phyloP scores from a whole-genome alignment of 2,888 invertebrate species.

The Macropis europaea region DNA sequence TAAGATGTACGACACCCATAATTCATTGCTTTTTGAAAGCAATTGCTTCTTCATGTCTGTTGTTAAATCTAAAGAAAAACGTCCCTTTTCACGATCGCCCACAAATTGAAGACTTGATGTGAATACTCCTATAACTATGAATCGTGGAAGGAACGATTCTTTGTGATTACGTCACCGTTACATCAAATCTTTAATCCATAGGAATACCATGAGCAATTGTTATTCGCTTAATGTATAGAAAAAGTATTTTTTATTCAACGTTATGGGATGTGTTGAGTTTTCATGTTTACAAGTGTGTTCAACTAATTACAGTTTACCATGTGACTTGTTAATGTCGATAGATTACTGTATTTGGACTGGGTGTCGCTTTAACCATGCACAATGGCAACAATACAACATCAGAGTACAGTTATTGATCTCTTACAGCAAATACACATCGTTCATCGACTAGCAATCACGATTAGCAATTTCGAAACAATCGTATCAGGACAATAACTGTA shows the following conservation, averaged over 20 bases:
- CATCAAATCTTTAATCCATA: slow-evolving; percentile 27
- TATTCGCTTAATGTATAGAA: slow-evolving; percentile 31
- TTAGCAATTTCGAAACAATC: not conserved
- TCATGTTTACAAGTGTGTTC: slow-evolving; percentile 27
- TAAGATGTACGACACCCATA: not conserved
- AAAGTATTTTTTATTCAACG: slow-evolving; percentile 29
- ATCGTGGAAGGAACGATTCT: not conserved
- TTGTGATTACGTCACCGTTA: not conserved
- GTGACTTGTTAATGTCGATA: slow-evolving; percentile 36
- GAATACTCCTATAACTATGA: not conserved
- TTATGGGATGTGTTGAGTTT: slow-evolving; percentile 35
- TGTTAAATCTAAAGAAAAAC: not conserved
- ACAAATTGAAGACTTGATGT: slow-evolving; percentile 14
- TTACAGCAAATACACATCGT: not conserved
- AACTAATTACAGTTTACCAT: slow-evolving; percentile 17
- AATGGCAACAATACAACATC: slow-evolving; percentile 11
- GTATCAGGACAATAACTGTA: slow-evolving; percentile 33
- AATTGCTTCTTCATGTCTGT: not conserved
- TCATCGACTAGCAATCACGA: not conserved
- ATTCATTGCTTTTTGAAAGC: not conserved
- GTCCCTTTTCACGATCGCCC: not conserved
- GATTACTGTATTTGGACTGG: slow-evolving; percentile 44
- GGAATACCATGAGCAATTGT: too few species aligned
- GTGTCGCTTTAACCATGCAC: slow-evolving; percentile 58
- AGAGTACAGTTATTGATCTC: slow-evolving; percentile 44